A percentile compares a stretch with the other conserved stretches of the same genome.
phyloP scores from a whole-genome alignment of 1,140 invertebrate species.

The Caerostris extrusa region DNA sequence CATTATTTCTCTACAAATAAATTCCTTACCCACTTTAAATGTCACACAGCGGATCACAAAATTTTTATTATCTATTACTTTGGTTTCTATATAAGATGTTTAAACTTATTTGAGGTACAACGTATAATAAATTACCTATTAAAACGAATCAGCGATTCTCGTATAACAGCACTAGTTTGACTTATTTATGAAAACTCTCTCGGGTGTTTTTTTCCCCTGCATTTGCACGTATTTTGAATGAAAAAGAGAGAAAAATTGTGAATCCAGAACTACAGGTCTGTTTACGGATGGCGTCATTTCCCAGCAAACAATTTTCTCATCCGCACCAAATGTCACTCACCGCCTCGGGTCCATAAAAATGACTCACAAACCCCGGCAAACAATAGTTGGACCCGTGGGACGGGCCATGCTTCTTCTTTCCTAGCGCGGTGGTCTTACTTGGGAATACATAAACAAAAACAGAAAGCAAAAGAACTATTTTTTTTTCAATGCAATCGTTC shows the following conservation, averaged over 20 bases:
- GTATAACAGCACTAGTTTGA: no score
- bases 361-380: background rate
- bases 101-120: no score
- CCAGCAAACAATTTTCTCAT: background rate
- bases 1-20: no score
- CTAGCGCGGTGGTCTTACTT: background rate
- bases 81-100: no score
- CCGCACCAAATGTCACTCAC: background rate
- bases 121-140: no score
- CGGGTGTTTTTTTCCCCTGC: no score
- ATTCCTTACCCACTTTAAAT: no score
- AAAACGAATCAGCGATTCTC: no score
- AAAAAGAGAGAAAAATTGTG: background rate
- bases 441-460: constrained; percentile 35
- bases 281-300: background rate
- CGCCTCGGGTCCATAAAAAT: constrained; percentile 3
- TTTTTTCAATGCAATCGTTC: background rate
- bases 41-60: no score
- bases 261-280: background rate
- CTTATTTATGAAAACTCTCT: no score
- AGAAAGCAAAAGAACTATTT: background rate
- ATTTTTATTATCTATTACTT: no score
- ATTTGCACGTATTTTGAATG: no score
- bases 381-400: background rate
- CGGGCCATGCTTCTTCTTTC: background rate